Evolutionary conservation across 2,113 vertebrate species (phyloP).

Genomic region (Dipodomys spectabilis): DNA sequence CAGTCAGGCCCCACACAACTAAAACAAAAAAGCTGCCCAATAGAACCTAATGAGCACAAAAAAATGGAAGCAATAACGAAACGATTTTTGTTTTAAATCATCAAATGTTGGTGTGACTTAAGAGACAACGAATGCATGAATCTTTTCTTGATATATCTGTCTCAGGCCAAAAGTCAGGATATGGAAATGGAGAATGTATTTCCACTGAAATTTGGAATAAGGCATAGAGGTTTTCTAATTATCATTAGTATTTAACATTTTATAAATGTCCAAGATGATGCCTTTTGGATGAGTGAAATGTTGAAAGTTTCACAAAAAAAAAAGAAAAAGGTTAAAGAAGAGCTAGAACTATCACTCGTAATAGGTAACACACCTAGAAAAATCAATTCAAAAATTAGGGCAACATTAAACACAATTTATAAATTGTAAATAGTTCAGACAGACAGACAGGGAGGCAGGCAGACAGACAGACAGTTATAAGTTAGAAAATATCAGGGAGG

Average conservation of each 20-base stretch:
- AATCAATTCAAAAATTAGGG: background rate
- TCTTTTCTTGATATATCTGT: background rate
- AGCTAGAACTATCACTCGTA: background rate
- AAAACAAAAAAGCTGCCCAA: background rate
- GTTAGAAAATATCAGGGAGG: no score
- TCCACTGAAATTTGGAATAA: background rate
- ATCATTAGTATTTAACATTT: background rate
- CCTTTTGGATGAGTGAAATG: no score
- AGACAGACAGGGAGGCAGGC: background rate
- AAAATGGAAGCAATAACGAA: background rate
- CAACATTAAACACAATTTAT: background rate
- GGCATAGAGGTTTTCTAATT: background rate
- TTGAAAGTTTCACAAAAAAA: no score
- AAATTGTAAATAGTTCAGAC: background rate
- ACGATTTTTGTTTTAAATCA: background rate
- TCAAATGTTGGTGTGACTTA: background rate
- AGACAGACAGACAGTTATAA: background rate
- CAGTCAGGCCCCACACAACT: background rate
- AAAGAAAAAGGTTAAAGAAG: no score
- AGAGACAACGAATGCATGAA: background rate
- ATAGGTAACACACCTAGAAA: background rate
- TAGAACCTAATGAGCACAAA: background rate
- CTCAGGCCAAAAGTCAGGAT: background rate
- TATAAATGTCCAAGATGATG: background rate
- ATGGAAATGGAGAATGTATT: background rate